These are phyloP conservation scores for Borostomias antarcticus DNA, from an alignment of 2,797 vertebrate species.

Conservation along the genomic window DNA sequence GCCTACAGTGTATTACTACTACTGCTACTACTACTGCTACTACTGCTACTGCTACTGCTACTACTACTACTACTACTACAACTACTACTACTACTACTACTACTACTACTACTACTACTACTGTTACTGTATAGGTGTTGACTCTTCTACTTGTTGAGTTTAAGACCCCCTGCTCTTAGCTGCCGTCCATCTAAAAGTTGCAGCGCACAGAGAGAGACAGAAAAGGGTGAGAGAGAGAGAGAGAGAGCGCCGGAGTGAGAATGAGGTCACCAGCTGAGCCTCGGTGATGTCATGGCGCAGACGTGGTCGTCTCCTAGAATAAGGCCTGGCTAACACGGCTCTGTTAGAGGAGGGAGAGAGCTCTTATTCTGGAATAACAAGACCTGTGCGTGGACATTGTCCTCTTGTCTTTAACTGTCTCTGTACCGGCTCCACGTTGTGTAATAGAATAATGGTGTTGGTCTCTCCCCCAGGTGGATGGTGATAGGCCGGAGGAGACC, in stretches of 20 bases:
- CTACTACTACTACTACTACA: too few relatives aligned
- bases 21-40: too few relatives aligned
- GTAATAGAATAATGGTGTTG: constrained; percentile 14
- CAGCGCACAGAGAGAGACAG: neutral
- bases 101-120: too few relatives aligned
- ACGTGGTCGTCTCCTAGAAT: neutral
- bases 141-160: too few relatives aligned
- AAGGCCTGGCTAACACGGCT: neutral
- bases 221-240: neutral
- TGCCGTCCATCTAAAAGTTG: neutral
- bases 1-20: too few relatives aligned
- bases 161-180: too few relatives aligned
- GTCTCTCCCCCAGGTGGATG: constrained; percentile 81
- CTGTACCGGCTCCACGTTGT: neutral
- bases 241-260: constrained; percentile 19
- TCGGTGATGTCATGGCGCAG: constrained; percentile 4
- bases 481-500: constrained; percentile 85
- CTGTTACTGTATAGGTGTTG: too few relatives aligned
- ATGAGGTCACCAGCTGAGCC: constrained; percentile 49
- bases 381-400: neutral
- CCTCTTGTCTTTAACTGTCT: neutral
- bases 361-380: neutral
- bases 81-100: too few relatives aligned
- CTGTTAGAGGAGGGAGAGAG: neutral
- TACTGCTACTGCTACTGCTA: too few relatives aligned